Evolutionary conservation across 1,140 invertebrate genomes (phyloP).

Genomic region (Philotrypesis tridentata): DNA sequence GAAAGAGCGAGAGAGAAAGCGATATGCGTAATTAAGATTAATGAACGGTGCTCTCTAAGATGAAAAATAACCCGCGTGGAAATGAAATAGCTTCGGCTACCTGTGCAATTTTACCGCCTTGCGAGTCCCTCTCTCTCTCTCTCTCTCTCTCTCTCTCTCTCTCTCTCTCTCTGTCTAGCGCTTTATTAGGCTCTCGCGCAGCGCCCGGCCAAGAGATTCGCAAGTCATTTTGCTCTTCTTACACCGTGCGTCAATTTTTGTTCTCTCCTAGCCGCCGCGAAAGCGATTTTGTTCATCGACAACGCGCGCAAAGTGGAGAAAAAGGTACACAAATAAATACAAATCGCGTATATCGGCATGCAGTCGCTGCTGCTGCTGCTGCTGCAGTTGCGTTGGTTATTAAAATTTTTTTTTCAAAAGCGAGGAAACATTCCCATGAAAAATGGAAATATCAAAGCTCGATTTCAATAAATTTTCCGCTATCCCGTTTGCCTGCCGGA

Average conservation of each 20-base stretch:
- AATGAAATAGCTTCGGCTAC: conserved; percentile 33
- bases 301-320: too few relatives aligned
- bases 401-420: background rate
- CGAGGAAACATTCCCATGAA: background rate
- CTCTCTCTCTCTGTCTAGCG: conserved; percentile 25
- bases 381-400: too few relatives aligned
- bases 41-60: conserved; percentile 40
- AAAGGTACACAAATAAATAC: too few relatives aligned
- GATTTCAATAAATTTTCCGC: background rate
- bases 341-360: too few relatives aligned
- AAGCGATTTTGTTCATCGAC: too few relatives aligned
- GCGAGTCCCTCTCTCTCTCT: too few relatives aligned
- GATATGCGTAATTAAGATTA: conserved; percentile 47
- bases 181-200: conserved; percentile 5
- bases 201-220: too few relatives aligned
- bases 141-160: too few relatives aligned
- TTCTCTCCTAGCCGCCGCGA: too few relatives aligned
- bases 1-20: background rate
- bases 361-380: too few relatives aligned
- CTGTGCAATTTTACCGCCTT: conserved; percentile 9
- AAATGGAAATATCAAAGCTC: background rate
- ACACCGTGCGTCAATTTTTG: too few relatives aligned
- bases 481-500: background rate
- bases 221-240: background rate
- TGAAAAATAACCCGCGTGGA: conserved; percentile 42